Evolutionary conservation across 2,113 vertebrate genomes (phyloP).

Genomic region (Mirza zaza): DNA sequence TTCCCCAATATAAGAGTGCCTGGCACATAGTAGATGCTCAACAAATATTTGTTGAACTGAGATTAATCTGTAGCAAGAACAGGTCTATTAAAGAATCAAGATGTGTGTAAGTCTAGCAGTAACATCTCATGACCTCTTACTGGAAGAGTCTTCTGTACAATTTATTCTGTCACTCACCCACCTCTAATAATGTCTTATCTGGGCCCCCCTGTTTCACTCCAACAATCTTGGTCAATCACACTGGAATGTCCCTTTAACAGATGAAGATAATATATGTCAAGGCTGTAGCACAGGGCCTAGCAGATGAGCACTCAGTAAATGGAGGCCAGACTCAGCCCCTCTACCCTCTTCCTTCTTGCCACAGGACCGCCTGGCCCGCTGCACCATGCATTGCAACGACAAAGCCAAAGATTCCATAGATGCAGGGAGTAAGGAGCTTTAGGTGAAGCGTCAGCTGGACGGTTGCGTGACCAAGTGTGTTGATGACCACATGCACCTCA

Average conservation of each 20-base stretch:
- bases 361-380: conserved; percentile 91
- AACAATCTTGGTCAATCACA: not conserved
- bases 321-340: not conserved
- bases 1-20: not conserved
- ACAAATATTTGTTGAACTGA: not conserved
- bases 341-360: not conserved
- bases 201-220: not conserved
- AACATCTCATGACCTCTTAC: not conserved
- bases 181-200: not conserved
- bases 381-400: conserved; percentile 93
- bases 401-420: conserved; percentile 91
- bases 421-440: conserved; percentile 83
- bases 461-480: conserved; percentile 90
- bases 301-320: not conserved
- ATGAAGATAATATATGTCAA: not conserved
- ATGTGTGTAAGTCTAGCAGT: not conserved
- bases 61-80: not conserved
- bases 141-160: not conserved
- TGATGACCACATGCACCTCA: conserved; percentile 91
- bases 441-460: conserved; percentile 88
- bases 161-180: not conserved
- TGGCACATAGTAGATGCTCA: not conserved
- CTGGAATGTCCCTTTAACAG: not conserved
- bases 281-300: not conserved
- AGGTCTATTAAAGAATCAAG: conserved; percentile 30